These are phyloP conservation scores for Cryptophagus acutangulus DNA, from an alignment of 2,888 invertebrate species.

Conservation along the genomic window DNA sequence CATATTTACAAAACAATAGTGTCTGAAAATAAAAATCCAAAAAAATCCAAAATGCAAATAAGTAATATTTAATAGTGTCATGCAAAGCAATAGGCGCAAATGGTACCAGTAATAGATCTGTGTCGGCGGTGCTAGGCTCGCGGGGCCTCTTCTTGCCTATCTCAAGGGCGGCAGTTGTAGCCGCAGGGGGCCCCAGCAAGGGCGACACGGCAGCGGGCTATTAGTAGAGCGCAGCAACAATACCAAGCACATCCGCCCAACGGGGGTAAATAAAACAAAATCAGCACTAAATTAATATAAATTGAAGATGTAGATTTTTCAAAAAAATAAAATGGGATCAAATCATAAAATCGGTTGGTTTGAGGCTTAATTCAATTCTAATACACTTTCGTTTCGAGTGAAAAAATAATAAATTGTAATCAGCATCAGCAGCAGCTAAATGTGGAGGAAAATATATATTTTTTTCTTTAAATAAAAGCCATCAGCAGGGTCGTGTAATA, in stretches of 20 bases:
- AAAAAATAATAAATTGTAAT: too few species aligned
- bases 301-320: too few species aligned
- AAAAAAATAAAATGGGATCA: too few species aligned
- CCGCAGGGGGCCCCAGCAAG: slow-evolving; percentile 58
- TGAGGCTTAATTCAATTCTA: too few species aligned
- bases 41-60: slow-evolving; percentile 31
- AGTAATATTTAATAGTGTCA: slow-evolving; percentile 51
- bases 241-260: slow-evolving; percentile 49
- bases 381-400: too few species aligned
- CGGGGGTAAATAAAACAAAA: slow-evolving; percentile 48
- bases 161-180: slow-evolving; percentile 72
- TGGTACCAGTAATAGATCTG: slow-evolving; percentile 94
- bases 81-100: slow-evolving; percentile 54
- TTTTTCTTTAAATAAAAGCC: too few species aligned
- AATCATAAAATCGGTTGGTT: too few species aligned
- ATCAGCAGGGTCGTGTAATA: too few species aligned
- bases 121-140: slow-evolving; percentile 67
- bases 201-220: slow-evolving; percentile 54
- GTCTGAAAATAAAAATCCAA: slow-evolving; percentile 5
- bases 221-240: slow-evolving; percentile 51
- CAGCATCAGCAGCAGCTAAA: too few species aligned
- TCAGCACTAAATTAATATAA: slow-evolving; percentile 48
- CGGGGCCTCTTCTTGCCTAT: slow-evolving; percentile 94
- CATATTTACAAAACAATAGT: too few species aligned
- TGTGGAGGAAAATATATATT: too few species aligned